These are phyloP conservation scores for Eretmocerus hayati DNA, from an alignment of 2,888 invertebrate genomes.

Conservation along the genomic window DNA sequence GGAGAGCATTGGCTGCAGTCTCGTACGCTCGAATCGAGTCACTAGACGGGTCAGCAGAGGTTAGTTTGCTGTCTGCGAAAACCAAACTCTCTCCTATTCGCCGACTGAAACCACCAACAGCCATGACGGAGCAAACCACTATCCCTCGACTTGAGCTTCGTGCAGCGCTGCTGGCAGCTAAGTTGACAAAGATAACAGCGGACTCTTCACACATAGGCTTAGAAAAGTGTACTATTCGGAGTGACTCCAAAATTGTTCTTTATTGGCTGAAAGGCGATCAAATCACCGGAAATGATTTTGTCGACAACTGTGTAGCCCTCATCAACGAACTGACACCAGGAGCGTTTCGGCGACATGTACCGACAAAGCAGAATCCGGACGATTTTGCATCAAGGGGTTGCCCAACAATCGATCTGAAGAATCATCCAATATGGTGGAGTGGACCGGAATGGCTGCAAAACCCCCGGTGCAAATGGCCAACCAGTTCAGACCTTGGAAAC, in stretches of 20 bases:
- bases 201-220: background rate
- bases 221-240: background rate
- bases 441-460: background rate
- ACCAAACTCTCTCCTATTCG: too few species aligned
- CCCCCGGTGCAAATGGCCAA: too few species aligned
- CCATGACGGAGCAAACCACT: background rate
- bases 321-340: background rate
- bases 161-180: background rate
- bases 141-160: background rate
- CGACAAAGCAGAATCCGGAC: background rate
- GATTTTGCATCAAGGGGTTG: background rate
- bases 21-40: background rate
- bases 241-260: too few species aligned
- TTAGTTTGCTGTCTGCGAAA: background rate
- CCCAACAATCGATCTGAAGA: background rate
- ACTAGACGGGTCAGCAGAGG: background rate
- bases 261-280: too few species aligned
- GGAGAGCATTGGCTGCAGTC: background rate
- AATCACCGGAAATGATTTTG: too few species aligned
- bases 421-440: background rate
- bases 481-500: too few species aligned
- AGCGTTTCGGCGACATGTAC: background rate
- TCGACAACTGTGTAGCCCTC: too few species aligned
- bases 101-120: too few species aligned
- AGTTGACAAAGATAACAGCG: too few species aligned